Evolutionary conservation across 2,113 vertebrate species (phyloP).

Genomic region (Gymnarchus niloticus): DNA sequence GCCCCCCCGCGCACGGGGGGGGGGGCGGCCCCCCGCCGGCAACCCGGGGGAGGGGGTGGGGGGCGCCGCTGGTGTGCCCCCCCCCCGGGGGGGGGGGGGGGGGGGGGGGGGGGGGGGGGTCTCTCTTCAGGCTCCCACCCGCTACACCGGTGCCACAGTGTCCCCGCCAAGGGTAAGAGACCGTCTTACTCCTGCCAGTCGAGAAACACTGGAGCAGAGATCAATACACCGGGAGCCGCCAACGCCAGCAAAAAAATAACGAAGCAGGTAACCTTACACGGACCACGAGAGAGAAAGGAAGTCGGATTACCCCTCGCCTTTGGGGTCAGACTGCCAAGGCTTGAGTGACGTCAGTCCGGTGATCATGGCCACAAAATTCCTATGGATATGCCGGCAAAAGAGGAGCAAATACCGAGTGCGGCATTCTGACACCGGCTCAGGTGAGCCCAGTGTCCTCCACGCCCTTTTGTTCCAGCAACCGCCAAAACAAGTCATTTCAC

Average conservation of each 20-base stretch:
- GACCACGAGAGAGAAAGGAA: conserved; percentile 37
- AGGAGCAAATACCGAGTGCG: not conserved
- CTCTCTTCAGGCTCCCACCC: too few species aligned
- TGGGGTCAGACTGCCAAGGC: not conserved
- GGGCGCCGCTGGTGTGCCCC: too few species aligned
- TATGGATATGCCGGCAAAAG: not conserved
- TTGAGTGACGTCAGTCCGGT: not conserved
- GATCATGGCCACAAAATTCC: not conserved
- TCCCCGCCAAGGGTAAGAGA: not conserved
- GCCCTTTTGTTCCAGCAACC: not conserved
- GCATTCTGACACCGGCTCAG: not conserved
- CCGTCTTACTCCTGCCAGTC: conserved; percentile 7
- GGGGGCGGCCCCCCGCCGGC: too few species aligned
- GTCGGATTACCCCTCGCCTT: not conserved
- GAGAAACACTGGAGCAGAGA: conserved; percentile 60
- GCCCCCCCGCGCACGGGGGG: too few species aligned
- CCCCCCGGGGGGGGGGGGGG: too few species aligned
- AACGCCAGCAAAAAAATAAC: conserved; percentile 54
- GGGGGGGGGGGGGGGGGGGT: not conserved
- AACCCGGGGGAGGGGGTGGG: too few species aligned
- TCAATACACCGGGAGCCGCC: conserved; percentile 64
- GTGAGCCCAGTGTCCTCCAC: not conserved
- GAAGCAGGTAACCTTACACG: conserved; percentile 51
- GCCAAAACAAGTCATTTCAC: conserved; percentile 15
- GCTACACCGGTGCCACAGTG: not conserved